phyloP scores from a whole-genome alignment of 2,888 invertebrate species.

The Drosophila infuscata region DNA sequence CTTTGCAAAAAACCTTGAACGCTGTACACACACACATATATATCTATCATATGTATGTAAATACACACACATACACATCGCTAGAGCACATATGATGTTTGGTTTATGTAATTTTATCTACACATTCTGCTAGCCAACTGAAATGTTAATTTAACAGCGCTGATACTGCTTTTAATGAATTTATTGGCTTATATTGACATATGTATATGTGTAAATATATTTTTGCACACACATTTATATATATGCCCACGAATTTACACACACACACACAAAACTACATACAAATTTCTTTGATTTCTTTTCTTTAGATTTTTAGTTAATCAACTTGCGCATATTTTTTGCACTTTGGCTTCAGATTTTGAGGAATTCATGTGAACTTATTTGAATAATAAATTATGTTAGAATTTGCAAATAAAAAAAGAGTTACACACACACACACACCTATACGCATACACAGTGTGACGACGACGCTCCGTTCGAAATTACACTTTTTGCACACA shows the following conservation, averaged over 20 bases:
- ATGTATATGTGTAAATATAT: slow-evolving; percentile 1
- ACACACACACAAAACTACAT: background rate
- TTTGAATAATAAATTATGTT: slow-evolving; percentile 18
- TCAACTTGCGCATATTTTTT: background rate
- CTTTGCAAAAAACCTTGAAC: slow-evolving; percentile 57
- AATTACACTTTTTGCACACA: slow-evolving; percentile 24
- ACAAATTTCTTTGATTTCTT: background rate
- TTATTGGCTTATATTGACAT: background rate
- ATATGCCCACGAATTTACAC: background rate
- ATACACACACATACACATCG: background rate
- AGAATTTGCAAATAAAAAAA: slow-evolving; percentile 23
- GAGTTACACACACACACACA: slow-evolving; percentile 21
- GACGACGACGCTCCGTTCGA: slow-evolving; percentile 39
- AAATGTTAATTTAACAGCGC: background rate
- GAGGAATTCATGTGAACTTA: background rate
- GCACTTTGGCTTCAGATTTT: background rate
- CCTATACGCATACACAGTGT: slow-evolving; percentile 42
- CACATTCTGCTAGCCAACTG: background rate
- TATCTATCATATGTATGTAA: slow-evolving; percentile 7
- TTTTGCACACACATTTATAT: background rate
- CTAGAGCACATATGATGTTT: slow-evolving; percentile 4
- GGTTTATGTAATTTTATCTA: slow-evolving; percentile 1
- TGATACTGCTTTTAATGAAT: background rate
- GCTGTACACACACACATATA: slow-evolving; percentile 21
- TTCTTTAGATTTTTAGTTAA: background rate